Evolutionary conservation across 2,888 invertebrate genomes (phyloP).

Genomic region (Schrankia costaestrigalis): DNA sequence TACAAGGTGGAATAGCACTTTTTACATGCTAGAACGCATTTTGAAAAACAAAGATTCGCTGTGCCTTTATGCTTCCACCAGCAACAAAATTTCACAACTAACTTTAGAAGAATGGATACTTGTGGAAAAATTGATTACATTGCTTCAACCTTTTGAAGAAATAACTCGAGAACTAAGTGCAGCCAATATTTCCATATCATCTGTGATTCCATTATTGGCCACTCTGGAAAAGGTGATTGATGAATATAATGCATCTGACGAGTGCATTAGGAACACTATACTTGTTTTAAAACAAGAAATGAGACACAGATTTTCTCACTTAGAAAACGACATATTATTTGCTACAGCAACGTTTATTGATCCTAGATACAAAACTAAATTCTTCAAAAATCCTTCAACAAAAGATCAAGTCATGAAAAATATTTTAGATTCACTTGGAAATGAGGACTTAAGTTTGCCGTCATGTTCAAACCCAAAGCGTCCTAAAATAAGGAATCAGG

Average conservation of each 20-base stretch:
- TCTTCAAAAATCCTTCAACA: conserved; percentile 14
- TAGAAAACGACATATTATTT: conserved; percentile 14
- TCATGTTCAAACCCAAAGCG: too few relatives aligned
- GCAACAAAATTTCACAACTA: conserved; percentile 18
- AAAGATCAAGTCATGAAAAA: conserved; percentile 13
- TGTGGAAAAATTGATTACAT: conserved; percentile 15
- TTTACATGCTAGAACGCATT: conserved; percentile 17
- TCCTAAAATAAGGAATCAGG: too few relatives aligned
- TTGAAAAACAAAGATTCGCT: conserved; percentile 17
- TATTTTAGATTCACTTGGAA: conserved; percentile 14
- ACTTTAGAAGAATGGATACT: conserved; percentile 23
- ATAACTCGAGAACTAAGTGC: conserved; percentile 20
- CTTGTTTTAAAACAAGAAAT: conserved; percentile 16
- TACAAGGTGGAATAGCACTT: conserved; percentile 18
- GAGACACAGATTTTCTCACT: conserved; percentile 18
- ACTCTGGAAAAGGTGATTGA: conserved; percentile 12
- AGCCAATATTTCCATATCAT: conserved; percentile 20
- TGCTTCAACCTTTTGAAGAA: conserved; percentile 24
- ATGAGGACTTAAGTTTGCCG: too few relatives aligned
- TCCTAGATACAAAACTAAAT: conserved; percentile 18
- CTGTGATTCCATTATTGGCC: conserved; percentile 20
- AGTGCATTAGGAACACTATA: conserved; percentile 19
- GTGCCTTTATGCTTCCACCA: too few relatives aligned
- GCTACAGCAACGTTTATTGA: conserved; percentile 17
- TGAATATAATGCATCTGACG: conserved; percentile 15